Percentiles rank a stretch among this genome's conserved stretches.
phyloP scores from a whole-genome alignment of 2,888 invertebrate species.

The Tetragonisca angustula region DNA sequence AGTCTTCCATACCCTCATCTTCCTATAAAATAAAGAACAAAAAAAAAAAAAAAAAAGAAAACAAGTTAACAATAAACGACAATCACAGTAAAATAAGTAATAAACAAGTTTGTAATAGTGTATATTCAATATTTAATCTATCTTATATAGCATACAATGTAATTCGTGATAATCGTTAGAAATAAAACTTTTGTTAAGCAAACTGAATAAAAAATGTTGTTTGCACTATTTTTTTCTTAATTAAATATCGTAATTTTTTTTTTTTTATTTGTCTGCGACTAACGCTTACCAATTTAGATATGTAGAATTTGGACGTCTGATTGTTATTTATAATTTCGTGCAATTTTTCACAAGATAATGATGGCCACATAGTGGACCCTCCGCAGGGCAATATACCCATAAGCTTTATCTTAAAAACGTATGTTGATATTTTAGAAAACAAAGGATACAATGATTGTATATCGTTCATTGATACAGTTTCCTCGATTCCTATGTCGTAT shows the following conservation, averaged over 20 bases:
- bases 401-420: constrained; percentile 88
- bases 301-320: constrained; percentile 84
- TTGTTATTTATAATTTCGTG: constrained; percentile 85
- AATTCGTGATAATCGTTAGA: background rate
- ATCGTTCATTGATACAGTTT: constrained; percentile 83
- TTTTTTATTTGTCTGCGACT: background rate
- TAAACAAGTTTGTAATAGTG: background rate
- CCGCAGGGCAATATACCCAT: constrained; percentile 89
- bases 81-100: background rate
- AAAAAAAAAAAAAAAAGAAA: background rate
- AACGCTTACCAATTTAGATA: constrained; percentile 85
- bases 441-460: constrained; percentile 85
- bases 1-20: constrained; percentile 67
- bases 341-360: constrained; percentile 87
- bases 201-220: background rate
- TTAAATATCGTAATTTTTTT: background rate
- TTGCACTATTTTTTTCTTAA: background rate
- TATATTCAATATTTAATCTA: background rate
- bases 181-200: background rate
- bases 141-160: background rate
- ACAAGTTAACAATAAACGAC: background rate
- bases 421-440: constrained; percentile 86
- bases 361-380: constrained; percentile 87
- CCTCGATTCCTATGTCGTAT: constrained; percentile 87
- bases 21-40: constrained; percentile 14